These are phyloP conservation scores for Drosophila monieri DNA, from an alignment of 2,888 invertebrate genomes.

Conservation along the genomic window DNA sequence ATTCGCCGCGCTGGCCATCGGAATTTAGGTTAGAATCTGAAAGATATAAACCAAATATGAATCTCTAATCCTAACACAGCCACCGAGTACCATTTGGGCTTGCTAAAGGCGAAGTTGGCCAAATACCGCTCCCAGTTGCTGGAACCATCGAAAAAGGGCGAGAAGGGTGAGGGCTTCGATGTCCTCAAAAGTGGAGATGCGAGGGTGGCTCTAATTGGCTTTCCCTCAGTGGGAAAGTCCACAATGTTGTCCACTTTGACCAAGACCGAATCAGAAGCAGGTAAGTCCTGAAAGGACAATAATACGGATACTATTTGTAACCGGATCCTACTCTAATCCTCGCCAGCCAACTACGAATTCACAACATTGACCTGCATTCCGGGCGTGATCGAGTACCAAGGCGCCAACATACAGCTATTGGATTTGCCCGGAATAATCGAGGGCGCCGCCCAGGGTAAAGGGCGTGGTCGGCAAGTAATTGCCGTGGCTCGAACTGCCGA, in stretches of 20 bases:
- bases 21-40: constrained; percentile 75
- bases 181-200: constrained; percentile 99
- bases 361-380: constrained; percentile 99
- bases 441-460: constrained; percentile 98
- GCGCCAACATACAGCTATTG: constrained; percentile 98
- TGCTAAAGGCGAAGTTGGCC: constrained; percentile 97
- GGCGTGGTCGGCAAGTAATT: constrained; percentile 97
- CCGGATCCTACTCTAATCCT: not conserved
- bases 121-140: constrained; percentile 97
- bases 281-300: constrained; percentile 29
- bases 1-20: constrained; percentile 68
- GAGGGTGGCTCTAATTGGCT: constrained; percentile 98
- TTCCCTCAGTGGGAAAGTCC: constrained; percentile 93
- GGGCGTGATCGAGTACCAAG: constrained; percentile 99
- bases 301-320: not conserved
- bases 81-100: constrained; percentile 99
- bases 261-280: constrained; percentile 96
- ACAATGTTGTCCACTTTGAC: constrained; percentile 97
- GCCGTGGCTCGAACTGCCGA: constrained; percentile 99
- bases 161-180: constrained; percentile 99
- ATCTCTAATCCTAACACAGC: constrained; percentile 86
- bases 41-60: not conserved
- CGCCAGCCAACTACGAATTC: constrained; percentile 96
- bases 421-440: constrained; percentile 99
- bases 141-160: constrained; percentile 96